Conservation (phyloP, 2,113 vertebrate genomes). For the Prionailurus viverrinus region DNA sequence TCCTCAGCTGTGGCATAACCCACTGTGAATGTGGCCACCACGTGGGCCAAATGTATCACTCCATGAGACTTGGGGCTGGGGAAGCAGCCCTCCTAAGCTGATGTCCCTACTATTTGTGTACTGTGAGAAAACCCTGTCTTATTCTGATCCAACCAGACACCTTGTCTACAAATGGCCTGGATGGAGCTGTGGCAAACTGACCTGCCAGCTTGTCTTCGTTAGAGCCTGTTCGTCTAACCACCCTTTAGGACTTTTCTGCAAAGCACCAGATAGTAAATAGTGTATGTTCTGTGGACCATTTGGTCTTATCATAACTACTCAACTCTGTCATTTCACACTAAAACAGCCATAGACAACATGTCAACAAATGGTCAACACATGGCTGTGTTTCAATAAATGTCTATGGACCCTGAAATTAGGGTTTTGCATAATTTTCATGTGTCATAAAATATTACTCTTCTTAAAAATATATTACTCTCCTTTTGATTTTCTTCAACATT, state of each 20-base stretch:
- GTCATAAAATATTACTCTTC: not conserved
- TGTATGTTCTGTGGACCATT: not conserved
- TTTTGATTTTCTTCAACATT: not conserved
- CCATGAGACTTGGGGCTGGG: not conserved
- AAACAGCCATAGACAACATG: not conserved
- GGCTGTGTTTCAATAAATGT: not conserved
- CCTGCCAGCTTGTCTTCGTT: not conserved
- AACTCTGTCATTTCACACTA: not conserved
- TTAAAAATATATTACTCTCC: not conserved
- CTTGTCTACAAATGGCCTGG: not conserved
- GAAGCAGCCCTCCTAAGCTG: not conserved
- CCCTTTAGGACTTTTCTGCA: not conserved
- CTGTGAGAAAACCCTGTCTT: not conserved
- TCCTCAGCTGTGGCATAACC: too few species aligned
- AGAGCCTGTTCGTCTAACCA: not conserved
- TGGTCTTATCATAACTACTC: not conserved
- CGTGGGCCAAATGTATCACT: fast-evolving
- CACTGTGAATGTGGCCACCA: too few species aligned
- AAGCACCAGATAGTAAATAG: not conserved
- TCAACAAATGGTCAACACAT: not conserved
- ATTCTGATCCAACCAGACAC: too few species aligned
- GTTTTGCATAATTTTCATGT: not conserved
- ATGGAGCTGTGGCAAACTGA: not conserved
- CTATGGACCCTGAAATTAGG: not conserved
- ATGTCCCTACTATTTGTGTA: not conserved